Evolutionary conservation across 2,113 vertebrate species (phyloP).

Genomic region (Martes martes): DNA sequence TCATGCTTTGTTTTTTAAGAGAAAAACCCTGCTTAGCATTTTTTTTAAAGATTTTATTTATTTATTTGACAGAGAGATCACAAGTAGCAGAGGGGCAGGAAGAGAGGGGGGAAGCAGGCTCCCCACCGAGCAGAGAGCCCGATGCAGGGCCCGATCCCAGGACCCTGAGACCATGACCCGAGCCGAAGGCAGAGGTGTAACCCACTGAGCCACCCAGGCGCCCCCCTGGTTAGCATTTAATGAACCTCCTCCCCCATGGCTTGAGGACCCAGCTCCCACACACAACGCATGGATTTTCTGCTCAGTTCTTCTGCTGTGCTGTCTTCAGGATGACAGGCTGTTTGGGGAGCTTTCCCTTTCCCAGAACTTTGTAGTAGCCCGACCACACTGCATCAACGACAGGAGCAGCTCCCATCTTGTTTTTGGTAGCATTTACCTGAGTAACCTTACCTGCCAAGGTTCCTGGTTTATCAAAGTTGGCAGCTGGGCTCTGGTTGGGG

Average conservation of each 20-base stretch:
- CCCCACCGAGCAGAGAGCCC: too few relatives aligned
- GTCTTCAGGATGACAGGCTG: not conserved
- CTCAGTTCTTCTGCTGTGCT: not conserved
- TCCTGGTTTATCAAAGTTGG: not conserved
- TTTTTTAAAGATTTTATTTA: not conserved
- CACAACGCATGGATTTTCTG: not conserved
- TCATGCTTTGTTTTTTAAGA: not conserved
- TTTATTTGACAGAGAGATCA: too few relatives aligned
- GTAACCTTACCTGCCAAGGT: not conserved
- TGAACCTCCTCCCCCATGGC: not conserved
- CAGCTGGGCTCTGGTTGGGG: not conserved
- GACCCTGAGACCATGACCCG: too few relatives aligned
- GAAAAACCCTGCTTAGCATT: not conserved
- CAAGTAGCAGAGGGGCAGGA: too few relatives aligned
- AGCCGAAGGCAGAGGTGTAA: too few relatives aligned
- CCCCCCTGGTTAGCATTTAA: not conserved
- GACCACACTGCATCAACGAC: rapidly evolving
- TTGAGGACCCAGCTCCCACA: not conserved
- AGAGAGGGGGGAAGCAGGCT: too few relatives aligned
- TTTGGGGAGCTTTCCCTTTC: not conserved
- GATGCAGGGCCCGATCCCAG: too few relatives aligned
- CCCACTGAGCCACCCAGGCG: too few relatives aligned
- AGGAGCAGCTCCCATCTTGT: not conserved
- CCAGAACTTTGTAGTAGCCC: not conserved
- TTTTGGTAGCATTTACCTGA: not conserved